Conservation (phyloP, 2,888 invertebrate species). For the Euphydryas editha region DNA sequence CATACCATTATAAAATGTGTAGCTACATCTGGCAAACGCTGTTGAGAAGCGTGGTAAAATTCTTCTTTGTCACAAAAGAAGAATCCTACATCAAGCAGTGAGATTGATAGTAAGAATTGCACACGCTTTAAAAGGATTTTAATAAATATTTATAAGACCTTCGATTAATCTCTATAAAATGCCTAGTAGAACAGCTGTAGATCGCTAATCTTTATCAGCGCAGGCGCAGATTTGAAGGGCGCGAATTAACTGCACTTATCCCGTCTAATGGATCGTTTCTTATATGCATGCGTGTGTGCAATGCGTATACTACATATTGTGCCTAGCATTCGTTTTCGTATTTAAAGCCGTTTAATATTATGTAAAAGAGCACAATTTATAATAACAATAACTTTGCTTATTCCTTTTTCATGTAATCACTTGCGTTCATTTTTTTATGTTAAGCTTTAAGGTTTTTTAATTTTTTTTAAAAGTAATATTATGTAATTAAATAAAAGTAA, state of each 20-base stretch:
- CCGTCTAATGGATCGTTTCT: slow-evolving; percentile 67
- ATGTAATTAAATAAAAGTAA: too few relatives aligned
- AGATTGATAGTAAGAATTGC: too few relatives aligned
- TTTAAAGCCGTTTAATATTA: neutral
- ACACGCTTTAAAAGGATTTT: too few relatives aligned
- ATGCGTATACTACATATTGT: slow-evolving; percentile 49
- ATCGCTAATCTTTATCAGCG: slow-evolving; percentile 50
- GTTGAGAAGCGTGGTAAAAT: too few relatives aligned
- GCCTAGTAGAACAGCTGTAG: slow-evolving; percentile 54
- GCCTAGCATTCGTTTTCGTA: slow-evolving; percentile 21
- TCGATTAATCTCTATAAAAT: slow-evolving; percentile 25
- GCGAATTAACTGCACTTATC: slow-evolving; percentile 79
- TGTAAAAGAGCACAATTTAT: neutral
- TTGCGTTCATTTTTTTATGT: too few relatives aligned
- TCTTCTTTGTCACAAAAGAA: too few relatives aligned
- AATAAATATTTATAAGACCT: neutral
- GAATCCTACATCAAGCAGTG: too few relatives aligned
- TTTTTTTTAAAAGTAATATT: too few relatives aligned
- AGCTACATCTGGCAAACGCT: too few relatives aligned
- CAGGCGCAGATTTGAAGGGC: slow-evolving; percentile 60
- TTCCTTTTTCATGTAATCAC: too few relatives aligned
- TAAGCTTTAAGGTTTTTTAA: too few relatives aligned
- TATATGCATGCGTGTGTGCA: slow-evolving; percentile 59
- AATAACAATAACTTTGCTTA: neutral
- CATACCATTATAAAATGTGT: too few relatives aligned